Base-by-base conservation (phyloP, 23 tunicate species). In the Clavelina lepadiformis region DNA sequence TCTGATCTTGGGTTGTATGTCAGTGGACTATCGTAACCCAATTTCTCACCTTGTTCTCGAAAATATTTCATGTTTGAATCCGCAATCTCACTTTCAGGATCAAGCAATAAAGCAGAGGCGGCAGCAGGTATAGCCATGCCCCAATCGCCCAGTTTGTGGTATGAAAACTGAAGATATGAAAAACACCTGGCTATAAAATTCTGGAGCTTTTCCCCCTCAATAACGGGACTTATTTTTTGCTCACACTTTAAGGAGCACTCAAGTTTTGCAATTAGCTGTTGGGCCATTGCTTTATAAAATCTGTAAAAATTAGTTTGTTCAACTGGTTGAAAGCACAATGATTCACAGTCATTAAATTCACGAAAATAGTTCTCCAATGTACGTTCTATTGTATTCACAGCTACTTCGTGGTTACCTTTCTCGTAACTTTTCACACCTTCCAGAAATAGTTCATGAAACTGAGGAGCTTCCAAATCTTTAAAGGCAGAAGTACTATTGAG, bases 391-490 rank as follows among this genome's bases (percentile, higher is more conserved):
- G 59, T 67, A 8, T 41, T 28, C 18, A 68, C 75, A 21, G 79
- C 91, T 13, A 65, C 65, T 7, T 67, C 47, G 37, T 83, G 61
- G 13, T 83, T 68, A 36, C 69, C 54, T 2, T 33, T 47, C 30
- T 76, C 76, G 38, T 83, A 83, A 23, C 71, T 61, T 23, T 46
- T 38, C 3, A 68, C 82, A 32, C 56, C 91, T 45, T 76, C 75
- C n/a, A 21, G 41, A 37, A 83, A 68, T 15, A 26, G 32, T 33
- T 46, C 76, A 55, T 33, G 49, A 36, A 70, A 78, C 22, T 65
- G 65, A n/a, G 58, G 34, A 2, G 65, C 93, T 63, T 84, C 93
- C 5, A 84, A 41, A 55, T 84, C 83, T 46, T 49, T 63, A 54
- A 81, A 81, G 21, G 31, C 41, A 44, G 33, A 47, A 20, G 63